These are phyloP conservation scores for Myripristis jacobus DNA, from an alignment of 2,797 vertebrate species.

Conservation along the genomic window DNA sequence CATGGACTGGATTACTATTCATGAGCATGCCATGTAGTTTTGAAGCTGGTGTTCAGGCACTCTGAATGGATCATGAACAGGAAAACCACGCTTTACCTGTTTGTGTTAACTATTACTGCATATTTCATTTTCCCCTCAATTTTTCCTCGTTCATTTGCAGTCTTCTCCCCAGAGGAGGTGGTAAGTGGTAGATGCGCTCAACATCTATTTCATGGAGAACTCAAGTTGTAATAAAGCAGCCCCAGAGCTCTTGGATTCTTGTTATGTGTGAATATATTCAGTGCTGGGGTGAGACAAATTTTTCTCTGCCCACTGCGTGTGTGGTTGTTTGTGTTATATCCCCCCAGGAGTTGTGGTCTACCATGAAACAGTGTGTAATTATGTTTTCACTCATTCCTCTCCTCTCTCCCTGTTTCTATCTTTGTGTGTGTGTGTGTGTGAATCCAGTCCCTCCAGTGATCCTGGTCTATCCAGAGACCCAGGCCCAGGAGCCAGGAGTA, in stretches of 20 bases:
- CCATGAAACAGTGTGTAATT: conserved; percentile 73
- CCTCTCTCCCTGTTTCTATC: conserved; percentile 54
- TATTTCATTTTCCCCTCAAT: conserved; percentile 52
- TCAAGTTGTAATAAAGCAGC: conserved; percentile 58
- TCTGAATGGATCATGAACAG: conserved; percentile 9
- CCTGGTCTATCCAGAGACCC: conserved; percentile 94
- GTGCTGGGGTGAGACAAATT: conserved; percentile 68
- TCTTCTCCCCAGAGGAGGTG: conserved; percentile 39
- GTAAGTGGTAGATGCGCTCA: conserved; percentile 53
- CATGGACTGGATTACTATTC: not conserved
- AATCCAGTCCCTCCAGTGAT: conserved; percentile 94
- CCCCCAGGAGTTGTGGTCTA: conserved; percentile 61
- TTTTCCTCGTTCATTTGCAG: conserved; percentile 41
- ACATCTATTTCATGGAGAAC: conserved; percentile 66
- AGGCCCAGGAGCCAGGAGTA: conserved; percentile 95
- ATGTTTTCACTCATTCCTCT: conserved; percentile 60
- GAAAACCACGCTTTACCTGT: conserved; percentile 50
- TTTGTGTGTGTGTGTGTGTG: conserved; percentile 24
- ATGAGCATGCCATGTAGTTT: no score
- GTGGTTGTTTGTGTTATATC: conserved; percentile 59
- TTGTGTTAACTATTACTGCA: conserved; percentile 66
- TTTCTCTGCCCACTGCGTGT: conserved; percentile 51
- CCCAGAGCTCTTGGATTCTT: conserved; percentile 68
- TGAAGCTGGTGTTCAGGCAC: not conserved
- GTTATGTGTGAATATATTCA: conserved; percentile 75